These are phyloP conservation scores for Monopis laevigella DNA, from an alignment of 2,888 invertebrate species.

Conservation along the genomic window DNA sequence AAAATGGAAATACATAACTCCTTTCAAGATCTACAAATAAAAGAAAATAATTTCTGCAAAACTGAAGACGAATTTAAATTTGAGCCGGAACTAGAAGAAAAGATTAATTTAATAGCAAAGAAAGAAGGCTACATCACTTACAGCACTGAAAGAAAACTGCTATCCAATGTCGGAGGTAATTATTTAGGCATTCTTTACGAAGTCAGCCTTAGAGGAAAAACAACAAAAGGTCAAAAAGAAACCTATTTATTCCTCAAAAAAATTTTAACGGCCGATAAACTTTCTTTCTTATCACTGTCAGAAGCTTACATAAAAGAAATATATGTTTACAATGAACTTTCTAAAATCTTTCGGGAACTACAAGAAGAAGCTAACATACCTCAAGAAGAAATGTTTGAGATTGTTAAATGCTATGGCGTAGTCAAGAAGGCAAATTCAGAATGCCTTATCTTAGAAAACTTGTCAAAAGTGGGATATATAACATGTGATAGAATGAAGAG, in stretches of 20 bases:
- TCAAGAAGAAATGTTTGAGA: conserved; percentile 26
- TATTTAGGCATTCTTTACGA: conserved; percentile 21
- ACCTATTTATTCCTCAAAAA: conserved; percentile 35
- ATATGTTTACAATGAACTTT: conserved; percentile 31
- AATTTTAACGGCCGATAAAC: conserved; percentile 25
- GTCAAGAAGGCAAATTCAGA: conserved; percentile 25
- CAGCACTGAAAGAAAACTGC: conserved; percentile 4
- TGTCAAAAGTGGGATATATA: conserved; percentile 28
- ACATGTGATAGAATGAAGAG: conserved; percentile 29
- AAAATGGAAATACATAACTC: not conserved
- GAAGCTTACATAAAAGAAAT: conserved; percentile 31
- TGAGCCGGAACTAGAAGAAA: conserved; percentile 3
- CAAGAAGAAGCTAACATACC: conserved; percentile 31
- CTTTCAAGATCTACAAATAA: not conserved
- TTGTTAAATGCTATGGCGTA: conserved; percentile 25
- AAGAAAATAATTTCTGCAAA: not conserved
- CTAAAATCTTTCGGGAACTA: conserved; percentile 26
- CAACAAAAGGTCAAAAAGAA: conserved; percentile 21
- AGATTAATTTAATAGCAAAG: conserved; percentile 3
- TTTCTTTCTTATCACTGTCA: conserved; percentile 27
- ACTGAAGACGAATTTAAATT: conserved; percentile 6
- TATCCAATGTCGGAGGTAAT: conserved; percentile 11
- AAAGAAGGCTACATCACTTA: conserved; percentile 4
- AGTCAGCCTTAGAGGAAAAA: conserved; percentile 16
- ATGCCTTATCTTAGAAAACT: conserved; percentile 35